Conservation (phyloP, 1,140 invertebrate species). For the Atopsyche davidsoni region DNA sequence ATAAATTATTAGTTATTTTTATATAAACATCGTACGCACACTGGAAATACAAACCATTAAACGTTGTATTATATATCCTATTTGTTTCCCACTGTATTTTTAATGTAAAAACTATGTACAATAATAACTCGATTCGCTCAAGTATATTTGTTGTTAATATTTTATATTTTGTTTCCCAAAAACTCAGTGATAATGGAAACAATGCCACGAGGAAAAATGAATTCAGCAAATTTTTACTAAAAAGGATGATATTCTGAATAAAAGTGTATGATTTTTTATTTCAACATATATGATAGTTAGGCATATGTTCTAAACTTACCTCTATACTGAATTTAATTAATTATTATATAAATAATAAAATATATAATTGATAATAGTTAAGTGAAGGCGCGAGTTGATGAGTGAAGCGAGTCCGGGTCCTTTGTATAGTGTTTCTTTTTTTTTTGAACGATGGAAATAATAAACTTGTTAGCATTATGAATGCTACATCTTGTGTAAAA, state of each 20-base stretch:
- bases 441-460: slow-evolving; percentile 31
- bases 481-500: slow-evolving; percentile 53
- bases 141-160: too few species aligned
- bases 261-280: slow-evolving; percentile 30
- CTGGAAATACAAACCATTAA: slow-evolving; percentile 10
- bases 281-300: slow-evolving; percentile 30
- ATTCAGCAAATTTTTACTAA: too few species aligned
- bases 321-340: slow-evolving; percentile 32
- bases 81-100: too few species aligned
- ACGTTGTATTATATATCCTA: slow-evolving; percentile 15
- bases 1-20: slow-evolving; percentile 6
- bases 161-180: too few species aligned
- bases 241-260: slow-evolving; percentile 25
- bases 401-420: slow-evolving; percentile 24
- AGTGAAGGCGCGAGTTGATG: slow-evolving; percentile 26
- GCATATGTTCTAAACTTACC: slow-evolving; percentile 31
- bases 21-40: slow-evolving; percentile 3
- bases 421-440: slow-evolving; percentile 30
- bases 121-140: too few species aligned
- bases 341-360: slow-evolving; percentile 31
- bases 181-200: too few species aligned
- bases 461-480: slow-evolving; percentile 50
- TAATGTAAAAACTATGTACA: too few species aligned
- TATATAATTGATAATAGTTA: slow-evolving; percentile 30
- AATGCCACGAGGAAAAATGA: too few species aligned